A percentile compares a stretch with the other conserved stretches of the same genome.
These are phyloP conservation scores for Miichthys miiuy DNA, from an alignment of 2,797 vertebrate genomes.

Conservation along the genomic window DNA sequence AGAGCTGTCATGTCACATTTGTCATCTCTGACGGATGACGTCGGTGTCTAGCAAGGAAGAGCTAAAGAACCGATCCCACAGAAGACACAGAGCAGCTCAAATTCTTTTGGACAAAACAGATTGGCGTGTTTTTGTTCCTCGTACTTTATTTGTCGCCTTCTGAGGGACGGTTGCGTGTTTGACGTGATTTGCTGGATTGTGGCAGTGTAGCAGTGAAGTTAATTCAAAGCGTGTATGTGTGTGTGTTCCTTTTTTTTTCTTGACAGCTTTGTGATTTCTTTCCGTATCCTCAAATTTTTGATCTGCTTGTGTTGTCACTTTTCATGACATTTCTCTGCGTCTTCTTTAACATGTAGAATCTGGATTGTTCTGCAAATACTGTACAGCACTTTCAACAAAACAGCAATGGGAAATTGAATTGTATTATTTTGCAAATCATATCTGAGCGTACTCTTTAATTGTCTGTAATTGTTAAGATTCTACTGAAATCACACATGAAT, in stretches of 20 bases:
- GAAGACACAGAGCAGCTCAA: conserved; percentile 66
- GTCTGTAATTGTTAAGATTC: conserved; percentile 48
- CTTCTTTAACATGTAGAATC: conserved; percentile 54
- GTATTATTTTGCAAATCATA: conserved; percentile 50
- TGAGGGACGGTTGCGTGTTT: conserved; percentile 66
- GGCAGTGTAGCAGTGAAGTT: conserved; percentile 64
- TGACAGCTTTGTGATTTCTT: conserved; percentile 76
- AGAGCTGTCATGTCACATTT: conserved; percentile 79
- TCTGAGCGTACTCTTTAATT: conserved; percentile 39
- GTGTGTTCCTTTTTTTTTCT: conserved; percentile 23
- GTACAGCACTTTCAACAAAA: conserved; percentile 22
- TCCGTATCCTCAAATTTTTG: conserved; percentile 64
- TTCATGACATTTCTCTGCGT: conserved; percentile 61
- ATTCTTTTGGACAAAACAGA: conserved; percentile 74
- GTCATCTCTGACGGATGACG: conserved; percentile 76
- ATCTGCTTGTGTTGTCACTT: conserved; percentile 77
- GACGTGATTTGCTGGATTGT: conserved; percentile 63
- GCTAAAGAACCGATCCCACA: conserved; percentile 67
- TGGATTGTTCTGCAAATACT: conserved; percentile 49
- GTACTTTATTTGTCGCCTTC: conserved; percentile 66
- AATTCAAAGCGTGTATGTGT: conserved; percentile 66
- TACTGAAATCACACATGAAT: conserved; percentile 46
- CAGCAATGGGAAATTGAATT: conserved; percentile 19
- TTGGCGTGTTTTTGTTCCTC: conserved; percentile 80
- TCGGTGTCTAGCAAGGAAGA: conserved; percentile 65